A percentile compares a stretch with the other conserved stretches of the same genome.
These are phyloP conservation scores for Rousettus madagascariensis DNA, from an alignment of 2,797 vertebrate genomes.

Conservation along the genomic window DNA sequence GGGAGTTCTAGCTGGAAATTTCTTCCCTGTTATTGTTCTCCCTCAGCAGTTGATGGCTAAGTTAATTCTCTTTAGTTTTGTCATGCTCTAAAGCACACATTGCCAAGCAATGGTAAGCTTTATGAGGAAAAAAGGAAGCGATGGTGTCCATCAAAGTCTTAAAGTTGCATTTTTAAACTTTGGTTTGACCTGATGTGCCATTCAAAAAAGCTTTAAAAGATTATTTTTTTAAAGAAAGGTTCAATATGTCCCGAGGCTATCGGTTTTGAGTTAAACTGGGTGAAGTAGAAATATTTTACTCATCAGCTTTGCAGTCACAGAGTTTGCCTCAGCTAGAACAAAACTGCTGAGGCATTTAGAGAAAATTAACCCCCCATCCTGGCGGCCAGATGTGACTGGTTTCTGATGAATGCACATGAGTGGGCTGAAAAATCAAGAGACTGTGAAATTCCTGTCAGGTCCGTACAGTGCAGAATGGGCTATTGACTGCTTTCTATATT, in stretches of 20 bases:
- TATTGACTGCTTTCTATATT: constrained; percentile 99
- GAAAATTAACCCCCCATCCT: constrained; percentile 99
- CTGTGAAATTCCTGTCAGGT: constrained; percentile 99
- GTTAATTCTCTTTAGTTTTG: constrained; percentile 99
- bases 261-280: constrained; percentile 99
- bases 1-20: constrained; percentile 93
- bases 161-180: constrained; percentile 96
- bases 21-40: constrained; percentile 96
- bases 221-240: constrained; percentile 94
- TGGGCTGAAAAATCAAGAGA: constrained; percentile 99
- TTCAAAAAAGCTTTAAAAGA: constrained; percentile 95
- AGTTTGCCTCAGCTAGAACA: constrained; percentile 99
- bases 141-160: constrained; percentile 94
- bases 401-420: constrained; percentile 99
- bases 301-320: constrained; percentile 99
- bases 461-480: constrained; percentile 98
- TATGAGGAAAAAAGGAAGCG: constrained; percentile 88
- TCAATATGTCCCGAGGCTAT: constrained; percentile 99
- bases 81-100: constrained; percentile 97
- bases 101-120: constrained; percentile 97
- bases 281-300: constrained; percentile 99
- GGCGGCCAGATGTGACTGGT: constrained; percentile 99
- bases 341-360: constrained; percentile 99
- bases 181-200: constrained; percentile 97
- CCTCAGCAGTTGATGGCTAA: constrained; percentile 97